phyloP scores from a whole-genome alignment of 2,797 vertebrate species.

The Platyrinchus mystaceus region DNA sequence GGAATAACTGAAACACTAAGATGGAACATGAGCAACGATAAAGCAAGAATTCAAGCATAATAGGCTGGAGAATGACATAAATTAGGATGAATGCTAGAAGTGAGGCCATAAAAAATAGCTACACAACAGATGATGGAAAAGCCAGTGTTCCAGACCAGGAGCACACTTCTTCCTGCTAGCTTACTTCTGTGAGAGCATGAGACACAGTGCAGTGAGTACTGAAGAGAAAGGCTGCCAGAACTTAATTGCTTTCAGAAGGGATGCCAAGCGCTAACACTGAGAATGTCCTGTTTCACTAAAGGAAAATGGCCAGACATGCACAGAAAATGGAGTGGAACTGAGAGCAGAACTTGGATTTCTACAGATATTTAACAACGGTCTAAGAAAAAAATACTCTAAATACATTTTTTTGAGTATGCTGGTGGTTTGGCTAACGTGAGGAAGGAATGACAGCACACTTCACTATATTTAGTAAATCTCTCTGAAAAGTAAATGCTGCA shows the following conservation, averaged over 20 bases:
- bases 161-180: background rate
- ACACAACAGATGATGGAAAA: background rate
- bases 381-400: background rate
- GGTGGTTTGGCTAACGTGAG: background rate
- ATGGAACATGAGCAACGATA: background rate
- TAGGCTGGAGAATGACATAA: background rate
- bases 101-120: background rate
- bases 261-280: constrained; percentile 17
- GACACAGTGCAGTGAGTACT: background rate
- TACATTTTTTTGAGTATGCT: background rate
- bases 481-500: background rate
- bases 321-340: constrained; percentile 29
- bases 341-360: background rate
- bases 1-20: background rate
- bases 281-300: constrained; percentile 11
- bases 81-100: background rate
- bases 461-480: background rate
- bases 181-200: constrained; percentile 21
- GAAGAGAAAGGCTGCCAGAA: constrained; percentile 36
- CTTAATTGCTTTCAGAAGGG: constrained; percentile 11
- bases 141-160: constrained; percentile 14
- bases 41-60: background rate
- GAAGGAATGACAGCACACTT: background rate
- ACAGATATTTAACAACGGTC: background rate
- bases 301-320: constrained; percentile 14